Base-by-base conservation (phyloP, 2,888 invertebrate species). In the Drosophila ezoana region DNA sequence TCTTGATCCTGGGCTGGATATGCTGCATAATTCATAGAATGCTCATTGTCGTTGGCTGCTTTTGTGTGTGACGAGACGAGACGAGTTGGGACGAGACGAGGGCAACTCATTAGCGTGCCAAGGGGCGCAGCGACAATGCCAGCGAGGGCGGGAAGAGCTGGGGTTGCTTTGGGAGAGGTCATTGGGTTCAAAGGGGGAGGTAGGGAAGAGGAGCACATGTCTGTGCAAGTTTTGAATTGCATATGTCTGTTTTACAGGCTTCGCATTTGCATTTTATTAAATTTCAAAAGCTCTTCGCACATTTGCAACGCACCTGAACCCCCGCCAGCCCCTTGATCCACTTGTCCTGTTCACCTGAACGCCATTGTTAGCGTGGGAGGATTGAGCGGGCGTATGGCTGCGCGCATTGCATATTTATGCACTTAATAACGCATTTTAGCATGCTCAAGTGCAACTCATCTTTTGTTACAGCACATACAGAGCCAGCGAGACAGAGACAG, bases 361-460 rank as follows among this genome's bases (percentile, higher is more conserved):
- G 58, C 67, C 66, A 71, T 79, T 86, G 87, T 81, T 73, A 62
- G 60, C 20, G 20, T 11, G 38, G 13, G 13, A 1, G 20, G 18
- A 13, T 20, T 5, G 11, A 10, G 37, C 32, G 11, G 28, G 38
- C 20, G 1, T 8, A 40, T 28, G 44, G 61, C 53, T 61, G 54
- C 64, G 72, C 76, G 77, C 72, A 83, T 73, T 89, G 87, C 87
- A 87, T 87, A 89, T 87, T 87, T 87, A 89, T 87, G 89, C 87
- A 87, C 87, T 87, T 87, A 89, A 87, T 87, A 87, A 89, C 85
- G 85, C 89, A 89, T 87, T 89, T 83, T 83, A 87, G 81, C 85
- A 87, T 85, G 79, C 81, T 81, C 81, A 89, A 87, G 87, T 83
- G 83, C 80, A 85, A 71, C 87, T 88, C 84, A 87, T 79, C 86